Percentiles rank a stretch among this genome's conserved stretches.
phyloP scores from a whole-genome alignment of 2,888 invertebrate genomes.

The Peribatodes rhomboidaria region DNA sequence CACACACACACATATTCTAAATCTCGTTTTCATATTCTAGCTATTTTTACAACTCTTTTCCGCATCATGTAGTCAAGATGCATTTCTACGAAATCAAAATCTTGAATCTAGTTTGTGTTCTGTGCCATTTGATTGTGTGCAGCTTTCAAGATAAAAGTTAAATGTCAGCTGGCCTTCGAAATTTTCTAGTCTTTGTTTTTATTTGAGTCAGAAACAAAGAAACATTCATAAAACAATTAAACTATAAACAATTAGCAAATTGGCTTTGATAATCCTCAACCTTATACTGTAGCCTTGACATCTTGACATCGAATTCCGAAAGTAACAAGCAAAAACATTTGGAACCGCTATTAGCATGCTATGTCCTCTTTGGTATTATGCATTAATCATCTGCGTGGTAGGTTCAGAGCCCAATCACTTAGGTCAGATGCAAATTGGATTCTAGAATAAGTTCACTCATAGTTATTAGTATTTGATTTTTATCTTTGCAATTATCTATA shows the following conservation, averaged over 20 bases:
- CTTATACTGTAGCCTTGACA: constrained; percentile 44
- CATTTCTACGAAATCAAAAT: constrained; percentile 24
- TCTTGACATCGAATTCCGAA: constrained; percentile 45
- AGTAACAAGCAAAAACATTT: constrained; percentile 44
- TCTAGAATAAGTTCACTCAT: constrained; percentile 29
- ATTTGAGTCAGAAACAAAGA: constrained; percentile 20
- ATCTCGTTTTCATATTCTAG: constrained; percentile 27
- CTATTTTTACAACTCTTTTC: constrained; percentile 18
- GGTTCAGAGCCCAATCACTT: constrained; percentile 34
- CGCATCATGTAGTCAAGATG: constrained; percentile 21
- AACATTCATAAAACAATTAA: constrained; percentile 32
- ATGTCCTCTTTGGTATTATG: constrained; percentile 29
- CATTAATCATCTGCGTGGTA: constrained; percentile 40
- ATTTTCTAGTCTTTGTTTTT: constrained; percentile 21
- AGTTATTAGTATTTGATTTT: not conserved
- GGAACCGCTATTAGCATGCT: constrained; percentile 24
- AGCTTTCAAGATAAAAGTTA: constrained; percentile 23
- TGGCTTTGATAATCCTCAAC: constrained; percentile 34
- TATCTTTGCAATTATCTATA: not conserved
- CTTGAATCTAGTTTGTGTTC: constrained; percentile 15
- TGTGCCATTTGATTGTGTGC: constrained; percentile 18
- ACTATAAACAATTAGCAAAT: constrained; percentile 38
- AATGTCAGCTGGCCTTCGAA: constrained; percentile 14
- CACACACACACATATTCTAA: no score
- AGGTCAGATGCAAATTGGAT: constrained; percentile 39